These are phyloP conservation scores for Phoeniculus purpureus DNA, from an alignment of 2,797 vertebrate species.

Conservation along the genomic window DNA sequence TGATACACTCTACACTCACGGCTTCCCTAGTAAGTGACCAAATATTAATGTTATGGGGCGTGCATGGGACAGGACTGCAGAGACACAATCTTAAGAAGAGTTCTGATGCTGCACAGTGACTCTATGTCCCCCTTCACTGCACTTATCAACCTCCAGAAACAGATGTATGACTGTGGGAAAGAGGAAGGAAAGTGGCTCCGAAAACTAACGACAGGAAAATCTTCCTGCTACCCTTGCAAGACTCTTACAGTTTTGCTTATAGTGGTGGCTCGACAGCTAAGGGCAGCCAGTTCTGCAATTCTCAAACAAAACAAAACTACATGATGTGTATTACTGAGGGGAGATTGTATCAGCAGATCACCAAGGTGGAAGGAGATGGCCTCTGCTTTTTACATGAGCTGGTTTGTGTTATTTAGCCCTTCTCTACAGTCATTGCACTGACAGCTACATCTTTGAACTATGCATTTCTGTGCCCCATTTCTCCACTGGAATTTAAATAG, in stretches of 20 bases:
- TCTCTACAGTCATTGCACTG: background rate
- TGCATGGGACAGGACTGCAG: background rate
- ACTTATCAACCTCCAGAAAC: background rate
- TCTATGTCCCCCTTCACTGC: background rate
- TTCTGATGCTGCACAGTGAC: background rate
- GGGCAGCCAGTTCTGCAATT: background rate
- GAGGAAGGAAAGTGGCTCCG: background rate
- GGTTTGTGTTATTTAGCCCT: background rate
- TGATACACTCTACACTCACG: conserved; percentile 23
- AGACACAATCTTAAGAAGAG: background rate
- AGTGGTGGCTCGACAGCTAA: background rate
- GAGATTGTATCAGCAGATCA: background rate
- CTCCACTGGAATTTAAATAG: conserved; percentile 66
- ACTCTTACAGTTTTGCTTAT: background rate
- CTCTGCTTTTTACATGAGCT: background rate
- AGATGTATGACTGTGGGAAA: background rate
- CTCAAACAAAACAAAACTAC: background rate
- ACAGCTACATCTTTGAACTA: conserved; percentile 21
- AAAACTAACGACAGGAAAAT: background rate
- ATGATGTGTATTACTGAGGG: background rate
- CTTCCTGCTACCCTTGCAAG: background rate
- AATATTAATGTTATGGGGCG: background rate
- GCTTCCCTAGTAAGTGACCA: conserved; percentile 1
- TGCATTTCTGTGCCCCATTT: conserved; percentile 75
- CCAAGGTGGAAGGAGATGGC: background rate